Evolutionary conservation across 2,888 invertebrate species (phyloP).

Genomic region (Napeogenes inachia): DNA sequence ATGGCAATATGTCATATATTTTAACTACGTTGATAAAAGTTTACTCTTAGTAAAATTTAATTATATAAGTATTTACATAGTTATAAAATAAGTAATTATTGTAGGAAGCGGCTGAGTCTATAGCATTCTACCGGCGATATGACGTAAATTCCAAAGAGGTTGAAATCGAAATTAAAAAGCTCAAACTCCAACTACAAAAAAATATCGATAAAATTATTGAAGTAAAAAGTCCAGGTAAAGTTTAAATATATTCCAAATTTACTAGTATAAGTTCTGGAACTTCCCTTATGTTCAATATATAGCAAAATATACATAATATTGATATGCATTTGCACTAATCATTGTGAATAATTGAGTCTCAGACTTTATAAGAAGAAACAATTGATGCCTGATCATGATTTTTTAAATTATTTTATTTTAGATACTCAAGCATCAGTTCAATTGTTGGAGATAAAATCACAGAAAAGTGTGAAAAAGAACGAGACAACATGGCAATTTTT

Average conservation of each 20-base stretch:
- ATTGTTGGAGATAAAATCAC: conserved; percentile 33
- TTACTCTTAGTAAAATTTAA: no score
- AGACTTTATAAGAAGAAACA: no score
- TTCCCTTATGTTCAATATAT: no score
- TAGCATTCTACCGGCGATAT: conserved; percentile 54
- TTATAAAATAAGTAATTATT: conserved; percentile 19
- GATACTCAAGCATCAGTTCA: conserved; percentile 30
- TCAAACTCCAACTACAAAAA: conserved; percentile 52
- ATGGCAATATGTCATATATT: not conserved
- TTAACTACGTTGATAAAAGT: not conserved
- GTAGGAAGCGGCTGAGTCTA: conserved; percentile 54
- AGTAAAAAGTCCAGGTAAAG: conserved; percentile 21
- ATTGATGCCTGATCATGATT: no score
- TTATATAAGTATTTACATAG: not conserved
- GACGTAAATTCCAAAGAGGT: conserved; percentile 47
- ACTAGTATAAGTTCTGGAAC: no score
- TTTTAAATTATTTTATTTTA: no score
- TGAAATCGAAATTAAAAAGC: conserved; percentile 48
- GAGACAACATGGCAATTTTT: conserved; percentile 51
- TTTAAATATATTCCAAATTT: not conserved
- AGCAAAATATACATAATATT: no score
- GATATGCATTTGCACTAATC: no score
- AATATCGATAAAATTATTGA: conserved; percentile 46
- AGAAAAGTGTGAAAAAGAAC: conserved; percentile 13
- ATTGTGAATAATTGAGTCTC: no score